phyloP scores from a whole-genome alignment of 2,797 vertebrate species.

The Darevskia mixta region DNA sequence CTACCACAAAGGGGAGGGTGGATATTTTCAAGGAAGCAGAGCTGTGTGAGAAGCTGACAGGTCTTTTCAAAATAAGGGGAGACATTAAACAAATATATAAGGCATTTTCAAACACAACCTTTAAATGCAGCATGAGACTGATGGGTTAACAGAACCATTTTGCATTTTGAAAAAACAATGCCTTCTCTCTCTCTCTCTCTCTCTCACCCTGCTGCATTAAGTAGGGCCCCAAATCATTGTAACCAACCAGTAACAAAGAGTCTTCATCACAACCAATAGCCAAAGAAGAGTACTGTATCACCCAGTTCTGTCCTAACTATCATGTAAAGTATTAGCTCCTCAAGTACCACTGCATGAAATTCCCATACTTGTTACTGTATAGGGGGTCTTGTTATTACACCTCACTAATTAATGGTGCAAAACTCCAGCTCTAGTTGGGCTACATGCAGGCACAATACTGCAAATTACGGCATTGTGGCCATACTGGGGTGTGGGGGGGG shows the following conservation, averaged over 20 bases:
- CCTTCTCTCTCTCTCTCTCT: background rate
- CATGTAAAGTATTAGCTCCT: background rate
- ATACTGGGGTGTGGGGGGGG: no score
- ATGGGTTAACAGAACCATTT: conserved; percentile 28
- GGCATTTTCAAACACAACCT: conserved; percentile 14
- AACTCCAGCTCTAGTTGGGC: background rate
- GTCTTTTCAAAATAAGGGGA: background rate
- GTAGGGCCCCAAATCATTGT: background rate
- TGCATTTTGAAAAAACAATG: background rate
- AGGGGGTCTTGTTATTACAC: background rate
- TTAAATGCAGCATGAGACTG: background rate
- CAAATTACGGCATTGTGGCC: background rate
- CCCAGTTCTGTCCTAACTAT: background rate
- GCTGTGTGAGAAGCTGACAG: background rate
- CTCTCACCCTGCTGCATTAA: conserved; percentile 4
- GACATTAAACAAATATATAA: conserved; percentile 15
- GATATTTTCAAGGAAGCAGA: conserved; percentile 33
- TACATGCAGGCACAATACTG: background rate
- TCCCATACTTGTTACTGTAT: background rate
- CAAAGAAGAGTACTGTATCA: background rate
- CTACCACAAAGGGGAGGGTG: background rate
- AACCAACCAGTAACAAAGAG: background rate
- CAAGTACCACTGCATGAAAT: background rate
- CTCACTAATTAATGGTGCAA: background rate
- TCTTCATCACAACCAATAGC: background rate